Evolutionary conservation across 2,888 invertebrate species (phyloP).

Genomic region (Linnaemya tessellans): DNA sequence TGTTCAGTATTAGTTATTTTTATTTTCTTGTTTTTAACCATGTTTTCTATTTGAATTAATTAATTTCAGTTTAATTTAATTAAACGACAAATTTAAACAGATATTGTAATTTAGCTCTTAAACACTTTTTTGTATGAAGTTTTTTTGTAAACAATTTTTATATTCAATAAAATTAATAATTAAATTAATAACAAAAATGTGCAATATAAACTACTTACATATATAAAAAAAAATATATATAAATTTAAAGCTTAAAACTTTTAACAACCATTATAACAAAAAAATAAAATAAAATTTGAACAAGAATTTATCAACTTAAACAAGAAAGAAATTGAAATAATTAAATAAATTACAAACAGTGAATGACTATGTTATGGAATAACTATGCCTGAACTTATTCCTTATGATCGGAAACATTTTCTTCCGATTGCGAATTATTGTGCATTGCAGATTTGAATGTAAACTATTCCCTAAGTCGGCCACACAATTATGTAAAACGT

Average conservation of each 20-base stretch:
- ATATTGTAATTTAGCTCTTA: constrained; percentile 70
- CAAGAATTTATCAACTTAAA: constrained; percentile 22
- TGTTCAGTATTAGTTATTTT: constrained; percentile 67
- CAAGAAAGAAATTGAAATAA: background rate
- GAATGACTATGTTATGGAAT: background rate
- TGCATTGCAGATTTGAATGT: too few species aligned
- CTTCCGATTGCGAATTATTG: background rate
- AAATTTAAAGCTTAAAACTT: constrained; percentile 61
- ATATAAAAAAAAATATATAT: constrained; percentile 56
- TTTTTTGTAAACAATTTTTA: constrained; percentile 69
- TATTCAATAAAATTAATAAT: constrained; percentile 71
- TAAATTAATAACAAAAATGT: constrained; percentile 74
- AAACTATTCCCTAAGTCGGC: too few species aligned
- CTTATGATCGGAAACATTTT: background rate
- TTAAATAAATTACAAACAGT: constrained; percentile 17
- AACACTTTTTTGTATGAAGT: constrained; percentile 67
- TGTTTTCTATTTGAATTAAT: constrained; percentile 9
- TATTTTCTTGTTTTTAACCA: background rate
- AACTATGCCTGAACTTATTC: too few species aligned
- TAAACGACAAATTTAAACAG: constrained; percentile 55
- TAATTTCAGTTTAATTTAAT: constrained; percentile 42
- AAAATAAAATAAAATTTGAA: constrained; percentile 23
- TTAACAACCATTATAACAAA: constrained; percentile 4
- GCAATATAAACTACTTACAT: constrained; percentile 77
- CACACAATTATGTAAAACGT: too few species aligned